phyloP scores from a whole-genome alignment of 35 echinoderm and acorn worm species.

The Ophioderma brevispina region DNA sequence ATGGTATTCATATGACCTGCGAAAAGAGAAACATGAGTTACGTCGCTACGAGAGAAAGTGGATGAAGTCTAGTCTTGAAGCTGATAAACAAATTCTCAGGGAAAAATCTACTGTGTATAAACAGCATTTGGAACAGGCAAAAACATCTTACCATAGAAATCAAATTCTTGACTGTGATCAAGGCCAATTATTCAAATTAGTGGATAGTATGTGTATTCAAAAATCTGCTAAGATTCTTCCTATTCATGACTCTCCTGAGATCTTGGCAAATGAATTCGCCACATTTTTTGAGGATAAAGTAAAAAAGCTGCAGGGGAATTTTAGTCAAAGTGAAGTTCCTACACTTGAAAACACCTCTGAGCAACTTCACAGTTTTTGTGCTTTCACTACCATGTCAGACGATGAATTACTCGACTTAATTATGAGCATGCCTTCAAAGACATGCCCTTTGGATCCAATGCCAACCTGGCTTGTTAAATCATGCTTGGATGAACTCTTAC shows the following conservation, averaged over 20 bases:
- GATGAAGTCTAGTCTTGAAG: neutral
- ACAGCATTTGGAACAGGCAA: neutral
- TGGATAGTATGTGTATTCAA: neutral
- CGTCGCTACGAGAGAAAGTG: too few species aligned
- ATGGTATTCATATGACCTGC: too few species aligned
- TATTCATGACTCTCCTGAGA: neutral
- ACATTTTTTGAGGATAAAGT: slow-evolving; percentile 26
- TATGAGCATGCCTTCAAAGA: slow-evolving; percentile 4
- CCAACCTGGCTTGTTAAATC: slow-evolving; percentile 63
- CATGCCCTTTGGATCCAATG: slow-evolving; percentile 39
- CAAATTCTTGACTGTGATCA: slow-evolving; percentile 30
- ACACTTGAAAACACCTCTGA: neutral
- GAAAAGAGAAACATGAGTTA: too few species aligned
- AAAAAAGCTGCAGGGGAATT: neutral
- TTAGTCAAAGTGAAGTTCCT: neutral
- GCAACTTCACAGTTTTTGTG: slow-evolving; percentile 2
- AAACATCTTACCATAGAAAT: neutral
- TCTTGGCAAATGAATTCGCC: neutral
- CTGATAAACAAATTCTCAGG: neutral
- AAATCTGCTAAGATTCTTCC: slow-evolving; percentile 14
- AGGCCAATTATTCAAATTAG: neutral
- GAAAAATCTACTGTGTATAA: slow-evolving; percentile 14
- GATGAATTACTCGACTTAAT: slow-evolving; percentile 39
- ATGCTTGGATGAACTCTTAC: slow-evolving; percentile 24
- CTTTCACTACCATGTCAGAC: slow-evolving; percentile 15